Conservation (phyloP, 2,113 vertebrate genomes). For the Copsychus sechellarum region DNA sequence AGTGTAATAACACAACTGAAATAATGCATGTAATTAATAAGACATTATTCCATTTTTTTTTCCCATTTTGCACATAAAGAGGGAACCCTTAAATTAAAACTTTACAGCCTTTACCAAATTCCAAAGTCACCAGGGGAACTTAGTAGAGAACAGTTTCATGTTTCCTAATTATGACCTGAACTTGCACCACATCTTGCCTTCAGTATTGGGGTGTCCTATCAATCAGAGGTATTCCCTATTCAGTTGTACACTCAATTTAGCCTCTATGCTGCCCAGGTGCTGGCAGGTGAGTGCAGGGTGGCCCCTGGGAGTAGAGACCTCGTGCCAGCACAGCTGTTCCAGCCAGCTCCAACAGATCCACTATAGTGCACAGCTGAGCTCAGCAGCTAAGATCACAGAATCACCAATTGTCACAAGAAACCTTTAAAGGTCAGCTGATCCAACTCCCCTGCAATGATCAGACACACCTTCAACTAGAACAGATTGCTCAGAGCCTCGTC, state of each 20-base stretch:
- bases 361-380: neutral
- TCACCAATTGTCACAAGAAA: neutral
- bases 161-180: neutral
- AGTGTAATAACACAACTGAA: neutral
- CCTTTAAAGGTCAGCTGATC: neutral
- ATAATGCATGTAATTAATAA: neutral
- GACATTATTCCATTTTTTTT: accelerated
- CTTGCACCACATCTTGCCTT: neutral
- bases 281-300: neutral
- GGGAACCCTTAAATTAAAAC: neutral
- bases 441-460: neutral
- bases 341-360: accelerated
- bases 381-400: neutral
- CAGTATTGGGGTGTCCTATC: neutral
- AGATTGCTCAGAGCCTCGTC: neutral
- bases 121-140: neutral
- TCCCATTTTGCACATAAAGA: neutral
- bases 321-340: neutral
- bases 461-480: neutral
- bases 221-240: neutral
- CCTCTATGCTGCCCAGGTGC: neutral
- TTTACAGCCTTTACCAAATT: neutral
- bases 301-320: neutral
- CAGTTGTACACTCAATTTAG: neutral
- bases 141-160: neutral